A percentile compares a stretch with the other conserved stretches of the same genome.
Evolutionary conservation across 2,888 invertebrate species (phyloP).

Genomic region (Helicoverpa assulta): DNA sequence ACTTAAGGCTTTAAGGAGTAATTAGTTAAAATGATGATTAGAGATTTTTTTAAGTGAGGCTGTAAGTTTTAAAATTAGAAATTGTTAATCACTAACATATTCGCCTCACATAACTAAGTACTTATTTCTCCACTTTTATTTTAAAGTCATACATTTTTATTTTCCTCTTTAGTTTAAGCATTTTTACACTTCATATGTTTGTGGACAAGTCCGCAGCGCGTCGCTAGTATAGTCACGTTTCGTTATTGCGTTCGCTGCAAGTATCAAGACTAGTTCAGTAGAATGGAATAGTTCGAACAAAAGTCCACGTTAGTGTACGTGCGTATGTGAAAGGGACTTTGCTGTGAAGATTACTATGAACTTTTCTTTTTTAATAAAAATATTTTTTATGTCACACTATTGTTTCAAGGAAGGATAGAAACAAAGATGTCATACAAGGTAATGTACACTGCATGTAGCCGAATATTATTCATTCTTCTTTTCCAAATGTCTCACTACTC

Average conservation of each 20-base stretch:
- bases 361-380: too few relatives aligned
- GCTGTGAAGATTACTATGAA: conserved; percentile 4
- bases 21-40: too few relatives aligned
- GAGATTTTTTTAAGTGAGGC: too few relatives aligned
- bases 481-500: too few relatives aligned
- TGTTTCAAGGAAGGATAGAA: too few relatives aligned
- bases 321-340: conserved; percentile 13
- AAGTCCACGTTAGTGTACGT: conserved; percentile 41
- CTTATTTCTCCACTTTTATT: conserved; percentile 20
- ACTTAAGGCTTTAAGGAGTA: too few relatives aligned
- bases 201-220: conserved; percentile 41
- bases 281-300: conserved; percentile 35
- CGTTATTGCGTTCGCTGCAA: conserved; percentile 62
- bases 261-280: conserved; percentile 51
- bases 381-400: too few relatives aligned
- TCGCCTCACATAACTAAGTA: not conserved
- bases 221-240: conserved; percentile 63
- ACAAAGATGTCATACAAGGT: too few relatives aligned
- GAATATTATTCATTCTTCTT: too few relatives aligned
- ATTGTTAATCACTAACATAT: not conserved
- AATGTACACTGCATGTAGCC: too few relatives aligned
- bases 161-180: conserved; percentile 46
- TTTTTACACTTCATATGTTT: conserved; percentile 50
- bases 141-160: conserved; percentile 52
- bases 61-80: too few relatives aligned